These are phyloP conservation scores for Sorex araneus DNA, from an alignment of 2,113 vertebrate genomes.

Conservation along the genomic window DNA sequence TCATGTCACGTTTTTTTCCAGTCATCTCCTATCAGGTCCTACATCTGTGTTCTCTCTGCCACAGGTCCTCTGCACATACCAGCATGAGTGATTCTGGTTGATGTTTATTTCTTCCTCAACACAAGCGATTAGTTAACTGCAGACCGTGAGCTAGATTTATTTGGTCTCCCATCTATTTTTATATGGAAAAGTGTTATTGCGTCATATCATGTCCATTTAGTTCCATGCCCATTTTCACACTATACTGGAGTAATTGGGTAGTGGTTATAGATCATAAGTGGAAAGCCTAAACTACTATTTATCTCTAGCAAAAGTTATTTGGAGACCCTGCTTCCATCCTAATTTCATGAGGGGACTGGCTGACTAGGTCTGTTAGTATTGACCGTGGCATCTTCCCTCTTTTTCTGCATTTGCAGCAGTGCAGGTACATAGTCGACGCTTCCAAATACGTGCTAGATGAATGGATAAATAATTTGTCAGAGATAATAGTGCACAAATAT, in stretches of 20 bases:
- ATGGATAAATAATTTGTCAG: neutral
- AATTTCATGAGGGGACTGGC: neutral
- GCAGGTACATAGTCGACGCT: neutral
- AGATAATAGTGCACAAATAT: neutral
- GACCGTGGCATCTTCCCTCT: neutral
- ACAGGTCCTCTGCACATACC: neutral
- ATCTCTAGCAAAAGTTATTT: too few relatives aligned
- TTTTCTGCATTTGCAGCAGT: neutral
- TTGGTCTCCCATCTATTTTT: neutral
- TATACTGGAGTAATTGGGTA: neutral
- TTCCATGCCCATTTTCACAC: neutral
- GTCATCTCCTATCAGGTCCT: neutral
- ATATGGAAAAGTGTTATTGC: neutral
- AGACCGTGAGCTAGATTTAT: neutral
- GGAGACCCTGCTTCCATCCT: neutral
- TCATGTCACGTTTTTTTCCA: neutral
- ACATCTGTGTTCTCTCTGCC: neutral
- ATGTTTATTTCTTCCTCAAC: neutral
- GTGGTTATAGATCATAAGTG: neutral
- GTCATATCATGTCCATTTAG: neutral
- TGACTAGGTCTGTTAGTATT: neutral
- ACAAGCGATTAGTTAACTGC: neutral
- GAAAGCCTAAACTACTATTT: neutral
- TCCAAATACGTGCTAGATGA: neutral
- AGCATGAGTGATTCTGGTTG: neutral